Base-by-base conservation (phyloP, 2,113 vertebrate genomes). In the Larimichthys polyactis region DNA sequence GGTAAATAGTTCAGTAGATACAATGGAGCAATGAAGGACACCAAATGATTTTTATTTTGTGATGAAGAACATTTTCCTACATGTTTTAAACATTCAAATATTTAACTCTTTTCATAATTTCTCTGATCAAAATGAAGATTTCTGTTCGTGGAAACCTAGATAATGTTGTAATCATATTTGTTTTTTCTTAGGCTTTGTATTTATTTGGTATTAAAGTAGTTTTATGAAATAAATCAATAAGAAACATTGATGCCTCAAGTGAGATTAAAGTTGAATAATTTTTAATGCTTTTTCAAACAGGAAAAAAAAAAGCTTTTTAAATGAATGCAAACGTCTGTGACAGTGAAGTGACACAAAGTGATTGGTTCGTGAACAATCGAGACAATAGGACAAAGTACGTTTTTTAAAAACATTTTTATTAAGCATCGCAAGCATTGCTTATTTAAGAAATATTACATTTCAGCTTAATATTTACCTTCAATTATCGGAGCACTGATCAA, bases 121-220 rank as follows among this genome's bases (percentile, higher is more conserved):
- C 11, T 52, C 22, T 72, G 17, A 75, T 79, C 55, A 67, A 86
- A 71, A 77, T 85, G 14, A 86, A 90, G 78, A 49, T 78, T 82
- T 86, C 6, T 64, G 52, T 69, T 60, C 12, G 51, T 69, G 11
- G n/a, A 75, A 78, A 69, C 22, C 73, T 64, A 43, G 5, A 8
- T 17, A 55, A 60, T 48, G 29, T 54, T 48, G 29, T 54, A 55
- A 60, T 60, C 10, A 52, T 22, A 11, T 20, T 32, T 70, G 14
- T 51, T 66, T 65, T 46, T 54, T 81, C 4, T 55, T 32, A 48
- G 20, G 5, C 62, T 75, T 82, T 85, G 10, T 87, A 75, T 74
- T 64, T 84, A 68, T 82, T 64, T 66, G 10, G 12, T 67, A 59
- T 16, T 62, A 32, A 68, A 54, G 17, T 48, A 2, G 22, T 83